Base-by-base conservation (phyloP, 2,797 vertebrate genomes). In the Xyrichtys novacula region DNA sequence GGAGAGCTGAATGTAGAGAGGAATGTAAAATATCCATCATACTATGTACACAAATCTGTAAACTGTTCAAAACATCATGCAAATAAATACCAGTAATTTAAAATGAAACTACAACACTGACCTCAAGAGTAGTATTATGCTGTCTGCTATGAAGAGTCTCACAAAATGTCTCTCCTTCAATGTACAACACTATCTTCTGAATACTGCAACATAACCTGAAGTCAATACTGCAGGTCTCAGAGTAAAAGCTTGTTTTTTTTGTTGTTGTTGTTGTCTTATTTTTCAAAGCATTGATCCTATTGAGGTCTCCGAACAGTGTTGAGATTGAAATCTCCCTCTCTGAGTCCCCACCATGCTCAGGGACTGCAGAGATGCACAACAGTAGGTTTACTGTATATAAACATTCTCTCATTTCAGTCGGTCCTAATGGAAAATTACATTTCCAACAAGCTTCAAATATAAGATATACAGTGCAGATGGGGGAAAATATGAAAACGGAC, bases 51-150 rank as follows among this genome's bases (percentile, higher is more conserved):
- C 62, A 79, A 58, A 81, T 84, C 79, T 83, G 77, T 74, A 76
- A 76, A 65, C 58, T 65, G 57, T 74, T 85, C 61, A 88, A 89
- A 91, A 88, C 73, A 83, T 85, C 92, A 92, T 93, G 92, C 92
- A 93, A 90, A 88, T 91, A 89, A 91, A 85, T 87, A 88, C 74
- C 28, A 34, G 22, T 76, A 70, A 81, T 74, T 86, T 72, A 61
- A 87, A 89, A 89, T 63, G 6, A 85, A 90, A 87, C 56, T 71
- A 89, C 81, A 84, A 91, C 86, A 92, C 73, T 80, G 84, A 90
- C 82, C 82, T 88, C 74, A 83, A 85, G 76, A 77, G 71, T 55
- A 78, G 71, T 71, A 78, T 78, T 85, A 88, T 70, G 88, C 82
- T 73, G 62, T 76, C 72, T 67, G 77, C 74, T 80, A 80, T 64